Evolutionary conservation across 2,113 vertebrate species (phyloP), one percentile per base, ranked within the genome.

Genomic region (Eulacestoma nigropectus): DNA sequence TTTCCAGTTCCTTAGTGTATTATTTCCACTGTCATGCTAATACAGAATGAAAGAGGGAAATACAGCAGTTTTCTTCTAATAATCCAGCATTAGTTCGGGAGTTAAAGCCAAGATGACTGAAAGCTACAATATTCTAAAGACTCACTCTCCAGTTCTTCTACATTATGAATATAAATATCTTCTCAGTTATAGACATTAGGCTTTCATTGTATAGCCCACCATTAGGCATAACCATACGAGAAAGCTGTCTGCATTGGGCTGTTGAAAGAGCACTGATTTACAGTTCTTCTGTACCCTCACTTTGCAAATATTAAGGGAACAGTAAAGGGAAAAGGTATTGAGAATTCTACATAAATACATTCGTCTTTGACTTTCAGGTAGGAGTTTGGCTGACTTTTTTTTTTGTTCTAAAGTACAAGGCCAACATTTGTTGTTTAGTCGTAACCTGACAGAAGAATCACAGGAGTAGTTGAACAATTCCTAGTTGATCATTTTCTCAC

Each of bases 41-140:
- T 88, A 17, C 21, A 59, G 70, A 63, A 52, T 50, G 41, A 63
- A 89, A 79, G 65, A 69, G 57, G 59, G 63, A 74, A 87, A 85
- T 87, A 65, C 33, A 95, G 42, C 63, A 62, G 49, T 88, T 89
- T 89, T 50, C 46, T 62, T 80, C 49, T 35, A 47, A 85, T 80
- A 85, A 93, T 88, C 44, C 52, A 59, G 42, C 6, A 5, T 70
- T 87, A 59, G 30, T 53, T 94, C 2, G 4, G 72, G 84, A 92
- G 75, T 81, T 92, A 95, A 90, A 96, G 85, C 78, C 72, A 84
- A 80, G 44, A 67, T 95, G 89, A 91, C 75, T 90, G 89, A 96
- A 88, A 95, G 46, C 79, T 77, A 49, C 68, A 78, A 50, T 84
- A 81, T 94, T 75, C 73, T 94, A 82, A 94, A 75, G 84, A 85